These are phyloP conservation scores for Dryobates pubescens DNA, from an alignment of 2,797 vertebrate species.

Conservation along the genomic window DNA sequence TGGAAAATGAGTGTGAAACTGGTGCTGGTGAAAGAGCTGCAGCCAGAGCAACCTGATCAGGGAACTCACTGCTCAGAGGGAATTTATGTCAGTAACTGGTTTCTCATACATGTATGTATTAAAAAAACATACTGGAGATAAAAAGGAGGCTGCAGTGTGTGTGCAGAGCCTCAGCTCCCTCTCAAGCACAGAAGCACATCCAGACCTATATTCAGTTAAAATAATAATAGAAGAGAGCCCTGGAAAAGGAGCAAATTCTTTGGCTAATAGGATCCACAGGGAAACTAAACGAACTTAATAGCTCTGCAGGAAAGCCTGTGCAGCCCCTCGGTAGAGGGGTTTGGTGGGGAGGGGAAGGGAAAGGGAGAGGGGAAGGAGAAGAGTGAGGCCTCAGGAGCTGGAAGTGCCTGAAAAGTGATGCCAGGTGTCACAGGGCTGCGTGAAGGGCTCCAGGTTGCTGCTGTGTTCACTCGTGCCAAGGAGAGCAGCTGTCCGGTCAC, in stretches of 20 bases:
- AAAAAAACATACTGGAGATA: not conserved
- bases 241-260: conserved; percentile 47
- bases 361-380: not conserved
- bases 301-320: conserved; percentile 2
- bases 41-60: not conserved
- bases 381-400: not conserved
- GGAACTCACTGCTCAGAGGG: not conserved
- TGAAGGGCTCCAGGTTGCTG: not conserved
- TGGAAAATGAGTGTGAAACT: not conserved
- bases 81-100: not conserved
- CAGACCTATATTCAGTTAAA: conserved; percentile 34
- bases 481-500: not conserved
- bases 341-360: not conserved
- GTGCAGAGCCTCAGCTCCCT: not conserved
- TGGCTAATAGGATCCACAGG: conserved; percentile 60
- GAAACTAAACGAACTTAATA: conserved; percentile 38
- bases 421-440: not conserved
- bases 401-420: not conserved
- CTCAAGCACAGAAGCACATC: not conserved
- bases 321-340: not conserved
- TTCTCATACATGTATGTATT: not conserved
- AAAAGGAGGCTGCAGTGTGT: not conserved
- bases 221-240: conserved; percentile 18
- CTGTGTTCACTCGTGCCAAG: not conserved
- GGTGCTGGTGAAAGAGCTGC: not conserved